Evolutionary conservation across 2,797 vertebrate genomes (phyloP).

Genomic region (Leuciscus waleckii): DNA sequence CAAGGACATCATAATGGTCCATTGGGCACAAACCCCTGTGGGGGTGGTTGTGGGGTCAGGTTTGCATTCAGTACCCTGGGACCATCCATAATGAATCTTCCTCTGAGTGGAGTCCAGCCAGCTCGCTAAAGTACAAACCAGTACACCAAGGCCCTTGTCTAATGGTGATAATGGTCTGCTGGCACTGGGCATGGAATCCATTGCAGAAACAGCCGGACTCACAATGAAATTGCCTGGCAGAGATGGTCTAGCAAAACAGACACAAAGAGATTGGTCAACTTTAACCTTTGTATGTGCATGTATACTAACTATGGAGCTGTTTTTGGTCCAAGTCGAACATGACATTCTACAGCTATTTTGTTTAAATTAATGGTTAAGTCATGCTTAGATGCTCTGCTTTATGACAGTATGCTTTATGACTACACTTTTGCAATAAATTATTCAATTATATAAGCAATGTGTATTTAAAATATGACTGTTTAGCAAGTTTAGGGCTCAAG

Average conservation of each 20-base stretch:
- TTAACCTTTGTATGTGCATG: slow-evolving; percentile 23
- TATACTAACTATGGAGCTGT: neutral
- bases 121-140: slow-evolving; percentile 31
- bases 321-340: neutral
- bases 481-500: neutral
- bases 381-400: neutral
- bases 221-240: slow-evolving; percentile 35
- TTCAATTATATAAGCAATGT: neutral
- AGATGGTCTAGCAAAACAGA: slow-evolving; percentile 19
- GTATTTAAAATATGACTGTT: neutral
- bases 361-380: neutral
- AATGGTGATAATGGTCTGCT: slow-evolving; percentile 47
- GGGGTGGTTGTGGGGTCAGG: slow-evolving; percentile 34
- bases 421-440: neutral
- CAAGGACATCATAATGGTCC: slow-evolving; percentile 50
- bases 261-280: slow-evolving; percentile 25
- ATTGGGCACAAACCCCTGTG: slow-evolving; percentile 37
- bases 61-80: slow-evolving; percentile 29
- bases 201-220: neutral
- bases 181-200: slow-evolving; percentile 35
- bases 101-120: slow-evolving; percentile 11
- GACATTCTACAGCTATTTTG: neutral
- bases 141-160: slow-evolving; percentile 44
- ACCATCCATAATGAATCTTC: slow-evolving; percentile 46
- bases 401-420: neutral